Percentiles rank a stretch among this genome's conserved stretches.
Evolutionary conservation across 2,888 invertebrate genomes (phyloP).

Genomic region (Phorcus lineatus): DNA sequence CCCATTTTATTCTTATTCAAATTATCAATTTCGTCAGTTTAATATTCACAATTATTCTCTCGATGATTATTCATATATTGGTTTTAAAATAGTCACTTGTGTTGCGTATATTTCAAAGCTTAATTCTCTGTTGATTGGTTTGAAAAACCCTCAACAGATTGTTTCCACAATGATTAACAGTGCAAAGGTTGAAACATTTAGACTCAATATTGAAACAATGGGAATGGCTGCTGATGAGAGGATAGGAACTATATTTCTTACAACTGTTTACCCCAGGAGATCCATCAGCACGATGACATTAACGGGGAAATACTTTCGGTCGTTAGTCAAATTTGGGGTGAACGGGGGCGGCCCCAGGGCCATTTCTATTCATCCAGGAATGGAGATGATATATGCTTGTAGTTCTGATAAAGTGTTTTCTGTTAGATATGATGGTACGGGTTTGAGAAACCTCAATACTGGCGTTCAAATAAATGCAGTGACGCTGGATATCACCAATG

Average conservation of each 20-base stretch:
- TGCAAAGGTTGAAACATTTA: not conserved
- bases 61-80: not conserved
- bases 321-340: not conserved
- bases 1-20: not conserved
- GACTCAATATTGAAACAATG: not conserved
- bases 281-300: not conserved
- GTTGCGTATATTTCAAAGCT: not conserved
- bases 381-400: not conserved
- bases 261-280: not conserved
- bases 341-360: not conserved
- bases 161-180: not conserved
- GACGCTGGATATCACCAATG: not conserved
- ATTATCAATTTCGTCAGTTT: not conserved
- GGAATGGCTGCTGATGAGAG: not conserved
- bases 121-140: not conserved
- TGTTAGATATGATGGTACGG: not conserved
- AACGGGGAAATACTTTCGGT: not conserved
- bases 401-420: not conserved
- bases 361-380: not conserved
- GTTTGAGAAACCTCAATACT: not conserved
- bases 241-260: not conserved
- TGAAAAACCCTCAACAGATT: not conserved
- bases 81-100: not conserved
- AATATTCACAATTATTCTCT: not conserved
- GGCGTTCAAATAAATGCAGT: not conserved